A percentile compares a stretch with the other conserved stretches of the same genome.
phyloP scores from a whole-genome alignment of 2,888 invertebrate species.

The Tigriopus californicus region DNA sequence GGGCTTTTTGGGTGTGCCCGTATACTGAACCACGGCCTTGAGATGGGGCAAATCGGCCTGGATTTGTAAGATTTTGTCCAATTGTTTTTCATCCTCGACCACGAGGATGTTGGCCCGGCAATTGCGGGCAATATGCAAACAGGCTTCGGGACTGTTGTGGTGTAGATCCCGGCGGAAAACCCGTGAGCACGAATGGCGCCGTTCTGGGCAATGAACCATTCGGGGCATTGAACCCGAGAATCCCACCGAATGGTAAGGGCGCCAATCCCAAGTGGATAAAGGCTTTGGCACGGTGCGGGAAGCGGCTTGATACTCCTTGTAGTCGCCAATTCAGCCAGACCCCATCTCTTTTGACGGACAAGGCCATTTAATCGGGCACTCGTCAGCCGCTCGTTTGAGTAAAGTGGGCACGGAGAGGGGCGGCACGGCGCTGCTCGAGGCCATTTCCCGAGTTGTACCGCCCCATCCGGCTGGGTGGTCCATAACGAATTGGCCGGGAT shows the following conservation, averaged over 20 bases:
- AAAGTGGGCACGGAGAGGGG: constrained; percentile 57
- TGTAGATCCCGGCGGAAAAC: constrained; percentile 69
- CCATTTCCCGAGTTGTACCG: constrained; percentile 40
- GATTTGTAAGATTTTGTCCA: constrained; percentile 58
- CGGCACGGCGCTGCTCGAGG: constrained; percentile 11
- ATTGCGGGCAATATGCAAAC: constrained; percentile 50
- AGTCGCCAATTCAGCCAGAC: constrained; percentile 20
- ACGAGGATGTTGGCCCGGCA: constrained; percentile 68
- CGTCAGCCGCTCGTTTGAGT: constrained; percentile 40
- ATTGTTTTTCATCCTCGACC: constrained; percentile 66
- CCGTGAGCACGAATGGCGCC: constrained; percentile 51
- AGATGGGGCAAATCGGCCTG: constrained; percentile 46
- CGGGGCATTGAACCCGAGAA: constrained; percentile 75
- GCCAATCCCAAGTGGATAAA: constrained; percentile 61
- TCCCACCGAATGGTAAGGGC: constrained; percentile 62
- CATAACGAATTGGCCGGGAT: constrained; percentile 37
- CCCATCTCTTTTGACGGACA: constrained; percentile 39
- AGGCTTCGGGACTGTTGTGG: constrained; percentile 77
- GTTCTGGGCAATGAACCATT: constrained; percentile 70
- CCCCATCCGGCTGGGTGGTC: constrained; percentile 38
- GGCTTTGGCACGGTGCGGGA: constrained; percentile 51
- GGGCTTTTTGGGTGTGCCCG: constrained; percentile 37
- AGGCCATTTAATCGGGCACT: constrained; percentile 44
- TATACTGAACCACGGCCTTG: constrained; percentile 46
- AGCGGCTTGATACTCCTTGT: not conserved